phyloP scores from a whole-genome alignment of 2,888 invertebrate species.

The Aproaerema taeniolella region DNA sequence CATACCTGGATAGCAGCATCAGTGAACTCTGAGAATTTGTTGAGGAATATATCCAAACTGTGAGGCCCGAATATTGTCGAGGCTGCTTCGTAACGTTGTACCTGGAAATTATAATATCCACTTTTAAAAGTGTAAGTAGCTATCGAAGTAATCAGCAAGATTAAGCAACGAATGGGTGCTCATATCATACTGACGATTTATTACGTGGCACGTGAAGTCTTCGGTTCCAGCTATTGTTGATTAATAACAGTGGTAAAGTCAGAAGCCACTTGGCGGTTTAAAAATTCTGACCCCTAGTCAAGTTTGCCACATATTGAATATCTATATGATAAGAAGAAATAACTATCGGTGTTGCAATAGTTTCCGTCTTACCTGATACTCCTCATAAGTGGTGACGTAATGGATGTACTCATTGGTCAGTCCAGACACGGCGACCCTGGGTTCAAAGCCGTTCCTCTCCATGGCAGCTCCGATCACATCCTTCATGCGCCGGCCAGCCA shows the following conservation, averaged over 20 bases:
- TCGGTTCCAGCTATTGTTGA: too few species aligned
- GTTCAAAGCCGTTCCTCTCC: conserved; percentile 45
- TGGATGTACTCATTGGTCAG: conserved; percentile 89
- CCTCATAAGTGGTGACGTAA: conserved; percentile 89
- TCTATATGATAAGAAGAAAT: too few species aligned
- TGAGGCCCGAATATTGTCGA: conserved; percentile 91
- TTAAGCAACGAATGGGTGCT: too few species aligned
- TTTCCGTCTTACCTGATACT: conserved; percentile 81
- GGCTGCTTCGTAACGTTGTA: conserved; percentile 93
- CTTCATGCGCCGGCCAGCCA: conserved; percentile 86
- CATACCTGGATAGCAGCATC: conserved; percentile 72
- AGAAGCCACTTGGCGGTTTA: too few species aligned
- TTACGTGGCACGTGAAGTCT: too few species aligned
- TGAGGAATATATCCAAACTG: conserved; percentile 85
- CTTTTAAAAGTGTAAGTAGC: too few species aligned
- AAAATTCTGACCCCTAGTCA: too few species aligned
- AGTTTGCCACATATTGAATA: too few species aligned
- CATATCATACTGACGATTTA: too few species aligned
- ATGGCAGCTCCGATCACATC: conserved; percentile 56
- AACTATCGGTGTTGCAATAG: too few species aligned
- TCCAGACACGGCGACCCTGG: conserved; percentile 83
- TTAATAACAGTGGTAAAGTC: too few species aligned
- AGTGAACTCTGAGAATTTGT: conserved; percentile 81
- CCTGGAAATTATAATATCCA: conserved; percentile 64
- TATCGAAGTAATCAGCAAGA: too few species aligned